These are phyloP conservation scores for Melipona quadrifasciata DNA, from an alignment of 1,140 invertebrate species.

Conservation along the genomic window DNA sequence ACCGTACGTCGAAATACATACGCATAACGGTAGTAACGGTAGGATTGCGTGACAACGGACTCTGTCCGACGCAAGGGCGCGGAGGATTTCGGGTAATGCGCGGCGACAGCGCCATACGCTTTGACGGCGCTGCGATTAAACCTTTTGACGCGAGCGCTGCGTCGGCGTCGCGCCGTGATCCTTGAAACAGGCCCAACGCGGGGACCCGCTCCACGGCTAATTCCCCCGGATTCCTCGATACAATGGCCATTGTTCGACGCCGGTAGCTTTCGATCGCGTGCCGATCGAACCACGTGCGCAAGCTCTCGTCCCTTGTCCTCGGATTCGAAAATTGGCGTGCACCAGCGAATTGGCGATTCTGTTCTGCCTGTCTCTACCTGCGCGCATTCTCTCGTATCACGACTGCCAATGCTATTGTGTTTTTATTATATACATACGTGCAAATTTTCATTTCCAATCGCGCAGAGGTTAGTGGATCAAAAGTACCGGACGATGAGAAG, in stretches of 20 bases:
- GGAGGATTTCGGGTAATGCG: slow-evolving; percentile 26
- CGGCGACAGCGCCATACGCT: slow-evolving; percentile 26
- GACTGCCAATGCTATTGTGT: background rate
- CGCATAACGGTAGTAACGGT: slow-evolving; percentile 40
- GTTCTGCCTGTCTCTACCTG: background rate
- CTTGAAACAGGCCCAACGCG: slow-evolving; percentile 38
- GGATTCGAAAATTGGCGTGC: slow-evolving; percentile 26
- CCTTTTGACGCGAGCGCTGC: slow-evolving; percentile 37
- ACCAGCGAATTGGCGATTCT: slow-evolving; percentile 4
- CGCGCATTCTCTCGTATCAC: background rate
- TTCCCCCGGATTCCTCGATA: slow-evolving; percentile 36
- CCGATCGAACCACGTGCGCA: slow-evolving; percentile 16
- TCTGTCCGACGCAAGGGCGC: background rate
- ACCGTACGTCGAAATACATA: slow-evolving; percentile 40
- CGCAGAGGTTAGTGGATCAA: background rate
- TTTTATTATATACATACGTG: background rate
- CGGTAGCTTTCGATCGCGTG: slow-evolving; percentile 21
- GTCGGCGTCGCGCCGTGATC: slow-evolving; percentile 28
- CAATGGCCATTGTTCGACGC: slow-evolving; percentile 43
- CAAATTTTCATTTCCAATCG: background rate
- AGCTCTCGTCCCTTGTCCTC: background rate
- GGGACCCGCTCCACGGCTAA: slow-evolving; percentile 25
- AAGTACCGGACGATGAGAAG: background rate
- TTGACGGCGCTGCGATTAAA: slow-evolving; percentile 58
- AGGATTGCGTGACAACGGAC: slow-evolving; percentile 49